Conservation (phyloP, 2,113 vertebrate genomes). For the Sapajus apella region DNA sequence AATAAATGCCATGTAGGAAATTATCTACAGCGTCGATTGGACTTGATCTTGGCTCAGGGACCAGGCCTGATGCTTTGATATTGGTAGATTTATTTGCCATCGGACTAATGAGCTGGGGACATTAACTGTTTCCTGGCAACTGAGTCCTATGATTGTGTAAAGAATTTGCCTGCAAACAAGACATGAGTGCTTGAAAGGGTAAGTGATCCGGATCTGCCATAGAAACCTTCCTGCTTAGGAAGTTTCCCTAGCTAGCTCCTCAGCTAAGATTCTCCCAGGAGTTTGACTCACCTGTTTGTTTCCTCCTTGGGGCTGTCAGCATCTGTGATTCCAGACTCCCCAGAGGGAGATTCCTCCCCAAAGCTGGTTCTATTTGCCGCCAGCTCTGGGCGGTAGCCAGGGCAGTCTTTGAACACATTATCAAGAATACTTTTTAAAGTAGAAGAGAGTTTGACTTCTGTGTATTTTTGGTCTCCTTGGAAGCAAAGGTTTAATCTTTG, state of each 20-base stretch:
- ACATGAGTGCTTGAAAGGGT: not conserved
- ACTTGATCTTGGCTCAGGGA: not conserved
- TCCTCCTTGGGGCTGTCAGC: not conserved
- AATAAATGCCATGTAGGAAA: not conserved
- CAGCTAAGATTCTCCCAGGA: not conserved
- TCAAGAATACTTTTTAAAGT: not conserved
- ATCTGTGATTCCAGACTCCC: not conserved
- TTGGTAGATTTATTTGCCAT: not conserved
- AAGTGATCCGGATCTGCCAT: not conserved
- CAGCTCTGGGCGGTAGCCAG: not conserved
- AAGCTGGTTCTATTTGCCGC: not conserved
- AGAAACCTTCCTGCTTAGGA: not conserved
- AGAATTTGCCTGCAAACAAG: conserved; percentile 17
- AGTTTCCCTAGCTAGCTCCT: not conserved
- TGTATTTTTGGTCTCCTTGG: not conserved
- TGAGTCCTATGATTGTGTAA: conserved; percentile 40
- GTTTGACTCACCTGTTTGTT: not conserved
- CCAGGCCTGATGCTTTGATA: not conserved
- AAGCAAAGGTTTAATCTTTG: conserved; percentile 27
- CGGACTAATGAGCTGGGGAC: not conserved
- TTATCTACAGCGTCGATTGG: not conserved
- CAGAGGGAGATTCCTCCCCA: not conserved
- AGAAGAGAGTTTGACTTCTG: not conserved
- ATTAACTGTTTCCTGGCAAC: conserved; percentile 5
- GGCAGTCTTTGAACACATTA: not conserved